Conservation (phyloP, 2,888 invertebrate species). For the Drosophila macrospina region DNA sequence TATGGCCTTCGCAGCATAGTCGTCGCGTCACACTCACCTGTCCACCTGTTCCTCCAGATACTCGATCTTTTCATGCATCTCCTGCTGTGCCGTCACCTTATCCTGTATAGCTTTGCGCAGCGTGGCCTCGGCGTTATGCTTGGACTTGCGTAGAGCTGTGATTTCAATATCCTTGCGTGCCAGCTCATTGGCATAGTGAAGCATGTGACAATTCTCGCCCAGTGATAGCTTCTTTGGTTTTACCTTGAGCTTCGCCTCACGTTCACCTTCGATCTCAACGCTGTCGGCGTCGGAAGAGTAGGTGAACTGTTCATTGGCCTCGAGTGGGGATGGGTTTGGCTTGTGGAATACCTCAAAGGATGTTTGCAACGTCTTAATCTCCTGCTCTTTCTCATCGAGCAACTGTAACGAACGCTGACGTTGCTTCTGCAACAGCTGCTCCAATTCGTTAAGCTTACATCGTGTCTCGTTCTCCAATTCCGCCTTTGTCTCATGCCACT, state of each 20-base stretch:
- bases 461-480: conserved; percentile 86
- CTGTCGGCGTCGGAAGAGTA: conserved; percentile 76
- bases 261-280: conserved; percentile 59
- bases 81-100: conserved; percentile 87
- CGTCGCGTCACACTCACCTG: conserved; percentile 84
- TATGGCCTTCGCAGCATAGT: too few species aligned
- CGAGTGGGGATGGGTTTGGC: conserved; percentile 36
- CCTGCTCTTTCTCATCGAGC: conserved; percentile 92
- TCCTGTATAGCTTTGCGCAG: conserved; percentile 87
- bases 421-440: conserved; percentile 92
- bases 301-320: conserved; percentile 43
- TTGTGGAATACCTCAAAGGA: conserved; percentile 86
- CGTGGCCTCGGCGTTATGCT: conserved; percentile 87
- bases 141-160: conserved; percentile 89
- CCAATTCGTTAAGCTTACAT: conserved; percentile 87
- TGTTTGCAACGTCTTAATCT: conserved; percentile 88
- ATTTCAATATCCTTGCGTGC: conserved; percentile 93
- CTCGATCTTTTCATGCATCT: conserved; percentile 85
- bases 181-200: conserved; percentile 93
- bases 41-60: conserved; percentile 89
- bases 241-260: conserved; percentile 46
- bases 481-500: conserved; percentile 81
- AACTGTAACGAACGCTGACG: conserved; percentile 91
- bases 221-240: conserved; percentile 82
- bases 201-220: conserved; percentile 90